Evolutionary conservation across 2,113 vertebrate species (phyloP), one percentile per base, ranked within the genome.

Genomic region (Pseudolaguvia tuberculata): DNA sequence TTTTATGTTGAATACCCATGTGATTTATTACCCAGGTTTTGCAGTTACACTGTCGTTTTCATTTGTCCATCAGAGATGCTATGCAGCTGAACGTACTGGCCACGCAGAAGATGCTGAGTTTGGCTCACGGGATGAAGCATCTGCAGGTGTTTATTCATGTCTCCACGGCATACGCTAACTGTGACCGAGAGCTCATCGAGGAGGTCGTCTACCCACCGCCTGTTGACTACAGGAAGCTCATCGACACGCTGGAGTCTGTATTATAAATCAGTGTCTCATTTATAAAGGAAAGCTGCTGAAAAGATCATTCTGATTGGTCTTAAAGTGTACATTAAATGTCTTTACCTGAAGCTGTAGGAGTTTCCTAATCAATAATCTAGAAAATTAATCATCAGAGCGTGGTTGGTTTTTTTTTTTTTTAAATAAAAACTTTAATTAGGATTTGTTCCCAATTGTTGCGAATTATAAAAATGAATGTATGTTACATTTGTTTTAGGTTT

Each of bases 151-250:
- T 98, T 82, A 84, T 94, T 81, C 95, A 99, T 5, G 81, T 98
- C 72, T 98, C 96, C n/a, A 99, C 97, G 0, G 97, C 97, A 11
- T 98, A 94, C 25, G 95, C 96, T n/a, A 93, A 99, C 75, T 98
- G 97, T 82, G 93, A 99, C 87, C 88, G 89, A 12, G 91, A 96
- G 78, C 91, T 96, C 76, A 99, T 98, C 25, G 97, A 96, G 70
- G 97, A 99, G 84, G 65, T 94, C 0, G 86, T 99, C 47, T 99
- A 99, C 84, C 90, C 94, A 5, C 94, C 97, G 8, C 93, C 95
- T 5, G 90, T 99, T 27, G 96, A 99, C 87, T 97, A 97, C 85
- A 92, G 84, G 86, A 96, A 94, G 75, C 92, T 99, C 70, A 96
- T 98, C 42, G 95, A 96, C 79, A 92, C 93, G 57, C 90, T 99